Base-by-base conservation (phyloP, 2,888 invertebrate species). In the Dynastes tityus region DNA sequence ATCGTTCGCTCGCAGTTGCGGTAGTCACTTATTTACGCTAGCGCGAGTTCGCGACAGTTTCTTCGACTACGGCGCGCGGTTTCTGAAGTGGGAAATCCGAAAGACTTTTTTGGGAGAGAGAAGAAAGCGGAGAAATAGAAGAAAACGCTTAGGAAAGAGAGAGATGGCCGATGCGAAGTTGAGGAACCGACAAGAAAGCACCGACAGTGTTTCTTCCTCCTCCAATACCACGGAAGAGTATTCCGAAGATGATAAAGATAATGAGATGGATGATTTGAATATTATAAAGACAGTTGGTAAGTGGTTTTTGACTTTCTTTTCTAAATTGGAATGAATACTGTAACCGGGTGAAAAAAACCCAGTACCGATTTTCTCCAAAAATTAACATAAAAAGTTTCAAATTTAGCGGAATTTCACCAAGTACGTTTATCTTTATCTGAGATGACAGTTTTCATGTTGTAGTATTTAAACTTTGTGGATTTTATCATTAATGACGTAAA, bases 201-300 rank as follows among this genome's bases (percentile, higher is more conserved):
- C 87, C 53, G 88, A 88, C 75, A 88, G 88, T 82, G 82, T 88
- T 79, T 86, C 86, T 49, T 88, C 88, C 4, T 85, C 87, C 5
- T 81, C 84, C 13, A 81, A 83, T 82, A 89, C 90, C 6, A 91
- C 91, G 29, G 91, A 91, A 45, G 91, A 91, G 76, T 91, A 90
- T 85, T 91, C 91, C 0, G 91, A 91, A 81, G 91, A 91, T 82
- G 91, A 91, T 83, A 91, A 93, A 83, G 92, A 93, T 85, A 81
- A 80, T 55, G 91, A 93, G 85, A 89, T 96, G 83, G 95, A 96
- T 82, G 95, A 96, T 87, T 93, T 95, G 85, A 95, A 96, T 88
- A 95, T 96, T 84, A 92, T 96, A 84, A 96, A 96, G 90, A 96
- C 96, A 79, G 95, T 96, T 81, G 96, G 96, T 96, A 87, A 94